Conservation (phyloP, 2,113 vertebrate genomes). For the Oreochromis aureus region DNA sequence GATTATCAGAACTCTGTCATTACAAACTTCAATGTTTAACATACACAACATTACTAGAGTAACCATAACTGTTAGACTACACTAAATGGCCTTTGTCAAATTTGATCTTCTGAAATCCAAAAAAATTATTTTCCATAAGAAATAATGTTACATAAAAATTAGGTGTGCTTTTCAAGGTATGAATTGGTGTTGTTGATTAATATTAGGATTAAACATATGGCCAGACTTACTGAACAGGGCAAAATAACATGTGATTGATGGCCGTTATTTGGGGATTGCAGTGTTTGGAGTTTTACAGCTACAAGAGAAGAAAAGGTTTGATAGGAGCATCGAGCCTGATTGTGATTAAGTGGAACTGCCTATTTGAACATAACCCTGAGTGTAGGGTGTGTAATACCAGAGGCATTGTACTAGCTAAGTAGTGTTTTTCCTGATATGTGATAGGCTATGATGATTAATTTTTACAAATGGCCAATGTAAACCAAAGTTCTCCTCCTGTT, state of each 20-base stretch:
- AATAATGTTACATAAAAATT: not conserved
- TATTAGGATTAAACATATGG: not conserved
- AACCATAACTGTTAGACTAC: not conserved
- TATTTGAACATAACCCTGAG: not conserved
- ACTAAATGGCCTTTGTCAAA: not conserved
- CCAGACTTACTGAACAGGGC: not conserved
- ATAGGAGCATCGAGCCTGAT: not conserved
- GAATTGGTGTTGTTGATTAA: not conserved
- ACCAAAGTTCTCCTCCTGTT: not conserved
- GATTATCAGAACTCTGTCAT: not conserved
- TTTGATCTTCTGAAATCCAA: not conserved
- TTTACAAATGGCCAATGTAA: not conserved
- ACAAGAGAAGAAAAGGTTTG: not conserved
- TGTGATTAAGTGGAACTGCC: not conserved
- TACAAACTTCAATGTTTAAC: not conserved
- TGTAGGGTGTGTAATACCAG: not conserved
- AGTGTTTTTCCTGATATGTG: not conserved
- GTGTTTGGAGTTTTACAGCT: not conserved
- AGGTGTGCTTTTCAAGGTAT: fast-evolving
- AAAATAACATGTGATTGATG: not conserved
- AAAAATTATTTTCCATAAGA: not conserved
- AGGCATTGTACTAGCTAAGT: not conserved
- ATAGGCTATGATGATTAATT: not conserved
- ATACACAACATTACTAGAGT: not conserved
- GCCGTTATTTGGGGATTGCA: too few relatives aligned